Evolutionary conservation across 2,888 invertebrate genomes (phyloP).

Genomic region (Nasonovia ribisnigri): DNA sequence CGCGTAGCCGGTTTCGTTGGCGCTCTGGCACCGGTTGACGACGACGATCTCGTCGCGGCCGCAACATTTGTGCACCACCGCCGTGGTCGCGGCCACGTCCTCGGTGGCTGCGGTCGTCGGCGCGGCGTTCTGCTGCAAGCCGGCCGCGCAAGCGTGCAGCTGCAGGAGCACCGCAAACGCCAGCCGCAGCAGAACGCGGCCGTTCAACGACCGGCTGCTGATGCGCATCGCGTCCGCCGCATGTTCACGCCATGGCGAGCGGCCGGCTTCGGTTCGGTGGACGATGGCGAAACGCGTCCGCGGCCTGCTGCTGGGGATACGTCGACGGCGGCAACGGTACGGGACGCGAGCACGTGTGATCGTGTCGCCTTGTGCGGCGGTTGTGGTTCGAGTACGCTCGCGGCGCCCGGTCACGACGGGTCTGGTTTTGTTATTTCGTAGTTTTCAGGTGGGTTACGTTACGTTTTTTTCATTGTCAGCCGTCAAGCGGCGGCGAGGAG

Average conservation of each 20-base stretch:
- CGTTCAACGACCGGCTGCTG: constrained; percentile 16
- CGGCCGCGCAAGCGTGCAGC: not conserved
- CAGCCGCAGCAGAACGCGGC: not conserved
- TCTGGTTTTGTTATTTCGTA: constrained; percentile 28
- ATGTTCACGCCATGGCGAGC: constrained; percentile 7
- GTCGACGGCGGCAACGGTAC: not conserved
- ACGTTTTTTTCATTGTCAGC: constrained; percentile 14
- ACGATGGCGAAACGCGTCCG: not conserved
- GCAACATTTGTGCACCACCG: constrained; percentile 84
- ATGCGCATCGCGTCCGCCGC: constrained; percentile 28
- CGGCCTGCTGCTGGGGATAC: not conserved
- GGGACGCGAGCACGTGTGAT: not conserved
- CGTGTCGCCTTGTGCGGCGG: constrained; percentile 17
- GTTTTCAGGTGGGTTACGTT: constrained; percentile 38
- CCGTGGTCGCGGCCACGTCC: not conserved
- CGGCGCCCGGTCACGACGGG: constrained; percentile 8
- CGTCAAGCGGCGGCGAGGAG: not conserved
- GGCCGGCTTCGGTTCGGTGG: not conserved
- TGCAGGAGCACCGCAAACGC: not conserved
- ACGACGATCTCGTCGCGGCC: constrained; percentile 79
- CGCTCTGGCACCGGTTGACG: constrained; percentile 77
- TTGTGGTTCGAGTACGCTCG: not conserved
- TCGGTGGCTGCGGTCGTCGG: constrained; percentile 65
- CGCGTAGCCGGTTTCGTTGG: constrained; percentile 73
- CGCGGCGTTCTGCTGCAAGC: constrained; percentile 23